A percentile compares a stretch with the other conserved stretches of the same genome.
Evolutionary conservation across 2,113 vertebrate genomes (phyloP).

Genomic region (Catharus minimus): DNA sequence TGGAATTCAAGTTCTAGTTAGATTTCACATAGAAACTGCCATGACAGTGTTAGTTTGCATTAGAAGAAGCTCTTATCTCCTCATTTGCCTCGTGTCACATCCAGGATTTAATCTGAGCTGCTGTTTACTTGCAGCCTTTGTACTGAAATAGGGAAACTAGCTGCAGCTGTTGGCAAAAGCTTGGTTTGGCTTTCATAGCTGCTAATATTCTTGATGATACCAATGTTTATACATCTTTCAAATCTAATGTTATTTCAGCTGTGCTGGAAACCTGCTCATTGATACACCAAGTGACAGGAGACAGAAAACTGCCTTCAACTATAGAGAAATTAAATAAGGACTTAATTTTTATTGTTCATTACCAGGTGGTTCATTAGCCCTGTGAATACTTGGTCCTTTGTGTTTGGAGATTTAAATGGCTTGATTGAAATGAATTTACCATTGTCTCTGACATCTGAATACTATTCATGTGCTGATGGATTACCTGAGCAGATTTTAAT

Average conservation of each 20-base stretch:
- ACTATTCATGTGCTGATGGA: background rate
- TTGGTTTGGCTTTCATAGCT: slow-evolving; percentile 13
- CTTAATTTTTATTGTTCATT: background rate
- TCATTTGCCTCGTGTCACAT: background rate
- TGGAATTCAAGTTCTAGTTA: background rate
- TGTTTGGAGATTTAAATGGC: background rate
- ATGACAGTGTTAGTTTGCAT: background rate
- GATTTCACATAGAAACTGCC: background rate
- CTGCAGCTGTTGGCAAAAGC: background rate
- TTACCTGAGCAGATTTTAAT: background rate
- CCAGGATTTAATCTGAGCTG: background rate
- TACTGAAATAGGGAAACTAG: background rate
- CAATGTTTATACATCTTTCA: background rate
- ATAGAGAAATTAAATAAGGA: background rate
- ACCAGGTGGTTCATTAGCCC: background rate
- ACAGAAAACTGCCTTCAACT: background rate
- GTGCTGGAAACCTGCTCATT: background rate
- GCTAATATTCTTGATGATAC: slow-evolving; percentile 12
- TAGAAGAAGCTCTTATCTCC: background rate
- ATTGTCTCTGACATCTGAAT: background rate
- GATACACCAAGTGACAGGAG: slow-evolving; percentile 1
- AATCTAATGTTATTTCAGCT: slow-evolving; percentile 9
- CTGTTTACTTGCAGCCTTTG: background rate
- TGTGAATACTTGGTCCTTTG: background rate
- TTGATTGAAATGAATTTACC: background rate